phyloP scores from a whole-genome alignment of 2,113 vertebrate species.

The Pedetes capensis region DNA sequence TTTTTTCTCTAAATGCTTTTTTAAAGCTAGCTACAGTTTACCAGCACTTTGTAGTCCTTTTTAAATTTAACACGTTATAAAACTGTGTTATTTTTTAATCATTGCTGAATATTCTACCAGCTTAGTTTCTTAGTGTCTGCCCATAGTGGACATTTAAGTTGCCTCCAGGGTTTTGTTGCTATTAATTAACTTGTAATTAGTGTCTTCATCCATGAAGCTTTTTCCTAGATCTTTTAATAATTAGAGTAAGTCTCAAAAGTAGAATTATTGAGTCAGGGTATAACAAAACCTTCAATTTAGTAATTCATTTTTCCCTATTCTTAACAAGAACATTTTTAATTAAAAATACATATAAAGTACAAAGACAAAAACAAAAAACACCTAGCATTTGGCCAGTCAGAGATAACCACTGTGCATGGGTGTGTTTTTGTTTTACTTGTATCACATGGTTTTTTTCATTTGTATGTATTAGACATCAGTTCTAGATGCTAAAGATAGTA shows the following conservation, averaged over 20 bases:
- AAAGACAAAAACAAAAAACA: background rate
- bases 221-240: constrained; percentile 7
- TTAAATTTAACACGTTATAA: background rate
- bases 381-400: background rate
- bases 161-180: background rate
- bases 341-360: background rate
- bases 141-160: background rate
- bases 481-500: background rate
- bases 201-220: background rate
- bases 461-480: background rate
- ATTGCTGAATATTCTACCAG: background rate
- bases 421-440: background rate
- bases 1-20: background rate
- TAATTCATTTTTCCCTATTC: background rate
- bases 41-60: background rate
- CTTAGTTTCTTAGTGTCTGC: background rate
- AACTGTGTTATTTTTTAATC: background rate
- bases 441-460: background rate
- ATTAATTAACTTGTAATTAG: background rate
- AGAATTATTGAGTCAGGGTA: background rate
- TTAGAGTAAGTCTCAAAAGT: background rate
- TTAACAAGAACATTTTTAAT: background rate
- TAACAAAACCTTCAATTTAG: background rate
- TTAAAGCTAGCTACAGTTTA: background rate
- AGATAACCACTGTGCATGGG: background rate